phyloP scores from a whole-genome alignment of 2,113 vertebrate genomes.

The Carassius carassius region DNA sequence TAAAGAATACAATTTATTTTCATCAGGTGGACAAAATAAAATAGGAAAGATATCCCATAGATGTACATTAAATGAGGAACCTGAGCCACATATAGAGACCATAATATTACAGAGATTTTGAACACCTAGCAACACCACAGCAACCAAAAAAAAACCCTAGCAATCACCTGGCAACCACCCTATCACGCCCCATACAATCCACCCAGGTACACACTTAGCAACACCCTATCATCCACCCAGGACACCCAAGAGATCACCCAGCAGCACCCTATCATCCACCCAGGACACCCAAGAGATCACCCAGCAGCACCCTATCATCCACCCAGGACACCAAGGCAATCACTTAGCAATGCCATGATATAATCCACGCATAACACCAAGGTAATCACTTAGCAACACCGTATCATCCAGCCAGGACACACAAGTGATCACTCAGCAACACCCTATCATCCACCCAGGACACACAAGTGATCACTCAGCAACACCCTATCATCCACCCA shows the following conservation, averaged over 20 bases:
- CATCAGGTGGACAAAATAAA: background rate
- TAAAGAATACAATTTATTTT: background rate
- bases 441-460: too few relatives aligned
- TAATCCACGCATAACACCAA: background rate
- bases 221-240: background rate
- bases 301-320: background rate
- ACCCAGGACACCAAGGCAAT: fast-evolving
- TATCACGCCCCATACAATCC: background rate
- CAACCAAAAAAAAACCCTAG: background rate
- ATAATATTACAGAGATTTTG: background rate
- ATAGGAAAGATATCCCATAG: background rate
- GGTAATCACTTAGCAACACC: too few relatives aligned
- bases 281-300: background rate
- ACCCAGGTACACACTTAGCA: background rate
- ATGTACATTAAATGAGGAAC: background rate
- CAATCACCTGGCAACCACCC: background rate
- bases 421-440: too few relatives aligned
- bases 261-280: background rate
- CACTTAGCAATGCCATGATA: background rate
- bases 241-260: background rate
- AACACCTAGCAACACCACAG: too few relatives aligned
- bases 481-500: too few relatives aligned
- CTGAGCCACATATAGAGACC: background rate
- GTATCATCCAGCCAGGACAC: too few relatives aligned
- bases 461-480: too few relatives aligned